Percentiles rank a stretch among this genome's conserved stretches.
These are phyloP conservation scores for Odocoileus virginianus DNA, from an alignment of 2,113 vertebrate genomes.

Conservation along the genomic window DNA sequence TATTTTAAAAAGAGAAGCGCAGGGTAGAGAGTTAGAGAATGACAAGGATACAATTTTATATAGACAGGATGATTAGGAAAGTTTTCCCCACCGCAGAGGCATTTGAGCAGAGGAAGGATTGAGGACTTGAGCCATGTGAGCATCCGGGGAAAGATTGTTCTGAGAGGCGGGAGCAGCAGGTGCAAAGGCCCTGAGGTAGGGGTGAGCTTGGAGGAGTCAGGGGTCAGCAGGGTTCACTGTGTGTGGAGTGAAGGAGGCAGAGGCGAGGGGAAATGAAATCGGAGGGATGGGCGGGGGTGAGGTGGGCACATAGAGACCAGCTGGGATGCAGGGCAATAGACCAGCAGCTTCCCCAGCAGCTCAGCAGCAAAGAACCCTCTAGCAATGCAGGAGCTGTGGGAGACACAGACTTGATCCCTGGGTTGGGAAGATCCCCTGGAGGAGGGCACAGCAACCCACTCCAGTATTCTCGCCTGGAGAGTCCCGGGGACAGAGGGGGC, in stretches of 20 bases:
- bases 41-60: not conserved
- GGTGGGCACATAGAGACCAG: too few relatives aligned
- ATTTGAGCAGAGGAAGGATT: not conserved
- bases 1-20: not conserved
- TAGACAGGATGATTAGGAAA: not conserved
- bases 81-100: not conserved
- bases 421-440: not conserved
- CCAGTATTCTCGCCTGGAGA: not conserved
- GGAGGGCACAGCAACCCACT: not conserved
- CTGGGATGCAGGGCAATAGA: fast-evolving
- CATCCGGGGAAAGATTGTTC: not conserved
- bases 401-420: not conserved
- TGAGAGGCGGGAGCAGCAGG: not conserved
- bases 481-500: not conserved
- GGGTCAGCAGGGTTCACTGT: not conserved
- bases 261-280: not conserved
- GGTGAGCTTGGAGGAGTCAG: not conserved
- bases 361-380: not conserved
- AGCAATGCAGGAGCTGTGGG: not conserved
- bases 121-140: not conserved
- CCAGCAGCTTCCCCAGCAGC: not conserved
- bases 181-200: not conserved
- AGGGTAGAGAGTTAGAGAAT: not conserved
- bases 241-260: not conserved
- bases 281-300: not conserved